phyloP scores from a whole-genome alignment of 92 coral and sea anemone species.

The Zoanthus sociatus region DNA sequence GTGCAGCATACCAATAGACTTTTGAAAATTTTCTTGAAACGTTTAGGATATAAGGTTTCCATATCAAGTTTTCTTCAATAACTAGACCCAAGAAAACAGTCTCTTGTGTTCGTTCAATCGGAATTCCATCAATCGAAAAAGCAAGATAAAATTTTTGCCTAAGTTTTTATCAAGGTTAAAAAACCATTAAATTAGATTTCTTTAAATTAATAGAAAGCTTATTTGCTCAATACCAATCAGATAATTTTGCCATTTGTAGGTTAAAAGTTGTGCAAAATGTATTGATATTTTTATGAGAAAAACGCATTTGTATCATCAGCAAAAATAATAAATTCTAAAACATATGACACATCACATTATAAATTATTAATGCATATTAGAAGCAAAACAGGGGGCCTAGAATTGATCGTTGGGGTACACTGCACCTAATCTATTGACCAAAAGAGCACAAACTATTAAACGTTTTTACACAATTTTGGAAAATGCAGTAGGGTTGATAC shows the following conservation, averaged over 20 bases:
- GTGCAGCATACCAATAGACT: constrained; percentile 46
- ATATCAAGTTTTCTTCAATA: background rate
- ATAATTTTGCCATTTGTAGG: constrained; percentile 23
- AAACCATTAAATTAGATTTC: constrained; percentile 52
- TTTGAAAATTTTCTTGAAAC: constrained; percentile 47
- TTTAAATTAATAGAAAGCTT: constrained; percentile 31
- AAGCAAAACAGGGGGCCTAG: constrained; percentile 36
- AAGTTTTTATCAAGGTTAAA: constrained; percentile 19
- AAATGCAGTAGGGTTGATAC: too few species aligned
- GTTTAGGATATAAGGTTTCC: constrained; percentile 15
- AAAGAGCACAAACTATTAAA: background rate
- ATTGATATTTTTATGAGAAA: constrained; percentile 7
- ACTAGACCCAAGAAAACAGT: background rate
- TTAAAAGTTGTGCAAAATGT: constrained; percentile 6
- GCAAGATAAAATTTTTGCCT: constrained; percentile 11
- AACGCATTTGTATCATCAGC: constrained; percentile 37
- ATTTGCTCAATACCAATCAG: constrained; percentile 34
- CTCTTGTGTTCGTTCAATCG: background rate
- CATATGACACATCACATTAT: constrained; percentile 2
- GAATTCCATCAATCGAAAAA: constrained; percentile 11
- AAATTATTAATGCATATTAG: constrained; percentile 36
- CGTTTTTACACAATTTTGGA: too few species aligned
- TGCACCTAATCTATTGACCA: background rate
- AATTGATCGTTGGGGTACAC: constrained; percentile 43
- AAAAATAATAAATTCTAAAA: constrained; percentile 21